phyloP scores from a whole-genome alignment of 2,797 vertebrate species.

The Pseudochaenichthys georgianus region DNA sequence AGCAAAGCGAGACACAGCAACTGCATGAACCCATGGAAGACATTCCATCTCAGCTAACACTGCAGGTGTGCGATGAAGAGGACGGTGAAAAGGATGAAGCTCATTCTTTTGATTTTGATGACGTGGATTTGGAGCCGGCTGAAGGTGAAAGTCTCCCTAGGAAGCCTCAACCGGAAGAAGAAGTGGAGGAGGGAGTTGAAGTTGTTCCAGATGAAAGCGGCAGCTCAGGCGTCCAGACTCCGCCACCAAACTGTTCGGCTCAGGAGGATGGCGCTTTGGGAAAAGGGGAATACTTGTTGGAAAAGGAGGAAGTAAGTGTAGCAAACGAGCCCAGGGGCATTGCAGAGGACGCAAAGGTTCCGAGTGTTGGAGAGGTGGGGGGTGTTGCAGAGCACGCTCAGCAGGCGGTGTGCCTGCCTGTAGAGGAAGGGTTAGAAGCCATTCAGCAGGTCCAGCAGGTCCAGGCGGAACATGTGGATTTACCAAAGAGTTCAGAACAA shows the following conservation, averaged over 20 bases:
- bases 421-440: constrained; percentile 44
- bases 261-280: neutral
- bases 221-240: neutral
- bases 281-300: neutral
- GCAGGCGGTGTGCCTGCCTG: neutral
- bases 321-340: neutral
- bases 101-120: constrained; percentile 78
- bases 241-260: neutral
- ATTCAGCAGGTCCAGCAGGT: constrained; percentile 25
- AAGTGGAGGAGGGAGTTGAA: constrained; percentile 44
- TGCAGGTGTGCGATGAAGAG: constrained; percentile 34
- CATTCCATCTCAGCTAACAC: neutral
- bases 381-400: constrained; percentile 30
- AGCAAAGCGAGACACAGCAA: constrained; percentile 18
- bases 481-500: constrained; percentile 31
- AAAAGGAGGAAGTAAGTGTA: constrained; percentile 13
- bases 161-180: constrained; percentile 18
- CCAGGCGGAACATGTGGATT: constrained; percentile 14
- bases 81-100: constrained; percentile 72
- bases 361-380: no score
- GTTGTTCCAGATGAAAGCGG: constrained; percentile 34
- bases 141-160: neutral
- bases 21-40: constrained; percentile 8
- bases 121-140: constrained; percentile 68
- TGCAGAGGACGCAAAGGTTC: constrained; percentile 2